phyloP scores from a whole-genome alignment of 2,888 invertebrate genomes.

The Andrena flavipes region DNA sequence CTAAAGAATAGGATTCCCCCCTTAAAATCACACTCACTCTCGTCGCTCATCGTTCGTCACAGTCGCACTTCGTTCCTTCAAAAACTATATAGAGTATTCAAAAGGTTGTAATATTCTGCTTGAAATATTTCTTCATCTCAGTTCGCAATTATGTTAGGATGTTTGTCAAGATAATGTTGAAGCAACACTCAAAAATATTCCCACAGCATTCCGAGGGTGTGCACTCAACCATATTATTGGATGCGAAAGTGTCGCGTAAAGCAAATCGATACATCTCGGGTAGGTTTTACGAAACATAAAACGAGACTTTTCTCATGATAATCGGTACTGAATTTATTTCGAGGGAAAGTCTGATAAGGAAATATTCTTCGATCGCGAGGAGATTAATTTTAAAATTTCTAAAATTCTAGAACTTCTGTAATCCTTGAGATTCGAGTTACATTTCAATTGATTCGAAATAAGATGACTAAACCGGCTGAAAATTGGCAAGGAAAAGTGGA shows the following conservation, averaged over 20 bases:
- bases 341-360: neutral
- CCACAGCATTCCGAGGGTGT: slow-evolving; percentile 41
- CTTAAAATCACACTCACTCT: neutral
- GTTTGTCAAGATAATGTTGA: slow-evolving; percentile 5
- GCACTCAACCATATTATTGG: slow-evolving; percentile 55
- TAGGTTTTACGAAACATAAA: slow-evolving; percentile 27
- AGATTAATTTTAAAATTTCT: neutral
- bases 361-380: neutral
- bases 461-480: too few relatives aligned
- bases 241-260: slow-evolving; percentile 44
- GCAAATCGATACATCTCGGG: slow-evolving; percentile 39
- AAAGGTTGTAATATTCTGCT: slow-evolving; percentile 16
- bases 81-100: neutral
- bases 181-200: slow-evolving; percentile 45
- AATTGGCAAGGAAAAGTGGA: too few relatives aligned
- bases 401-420: too few relatives aligned
- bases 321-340: slow-evolving; percentile 16
- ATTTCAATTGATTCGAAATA: too few relatives aligned
- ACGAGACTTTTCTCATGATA: slow-evolving; percentile 12
- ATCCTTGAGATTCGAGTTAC: too few relatives aligned
- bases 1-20: too few relatives aligned
- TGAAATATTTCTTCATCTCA: slow-evolving; percentile 17
- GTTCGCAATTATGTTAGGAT: slow-evolving; percentile 25
- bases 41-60: too few relatives aligned
- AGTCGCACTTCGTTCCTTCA: too few relatives aligned